A percentile compares a stretch with the other conserved stretches of the same genome.
phyloP scores from a whole-genome alignment of 2,888 invertebrate genomes.

The Julus scanicus region DNA sequence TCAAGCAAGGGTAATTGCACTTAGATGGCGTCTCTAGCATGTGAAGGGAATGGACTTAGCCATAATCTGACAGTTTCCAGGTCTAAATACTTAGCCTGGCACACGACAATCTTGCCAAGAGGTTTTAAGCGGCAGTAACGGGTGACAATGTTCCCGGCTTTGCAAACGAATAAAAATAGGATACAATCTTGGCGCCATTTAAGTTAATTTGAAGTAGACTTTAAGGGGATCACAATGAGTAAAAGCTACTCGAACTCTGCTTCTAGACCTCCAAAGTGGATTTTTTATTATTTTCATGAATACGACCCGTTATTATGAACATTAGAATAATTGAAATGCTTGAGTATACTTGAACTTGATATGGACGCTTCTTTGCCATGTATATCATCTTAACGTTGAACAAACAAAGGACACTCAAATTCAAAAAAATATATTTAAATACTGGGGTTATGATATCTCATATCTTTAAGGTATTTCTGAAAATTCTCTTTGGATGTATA shows the following conservation, averaged over 20 bases:
- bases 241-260: neutral
- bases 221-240: neutral
- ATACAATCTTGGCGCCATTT: neutral
- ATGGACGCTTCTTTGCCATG: too few relatives aligned
- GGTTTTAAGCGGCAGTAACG: too few relatives aligned
- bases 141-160: neutral
- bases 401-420: too few relatives aligned
- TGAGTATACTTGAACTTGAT: too few relatives aligned
- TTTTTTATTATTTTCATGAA: neutral
- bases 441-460: too few relatives aligned
- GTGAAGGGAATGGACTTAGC: neutral
- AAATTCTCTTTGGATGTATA: too few relatives aligned
- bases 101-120: slow-evolving; percentile 14
- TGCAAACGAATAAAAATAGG: neutral
- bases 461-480: too few relatives aligned
- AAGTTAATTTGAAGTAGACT: neutral
- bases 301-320: neutral
- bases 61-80: slow-evolving; percentile 17
- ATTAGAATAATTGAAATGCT: too few relatives aligned
- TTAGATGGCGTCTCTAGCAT: slow-evolving; percentile 12
- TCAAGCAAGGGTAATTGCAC: slow-evolving; percentile 35
- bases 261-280: neutral
- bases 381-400: too few relatives aligned
- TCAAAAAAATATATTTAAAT: too few relatives aligned
- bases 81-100: neutral